Base-by-base conservation (phyloP, 2,113 vertebrate species). In the Alaudala cheleensis region DNA sequence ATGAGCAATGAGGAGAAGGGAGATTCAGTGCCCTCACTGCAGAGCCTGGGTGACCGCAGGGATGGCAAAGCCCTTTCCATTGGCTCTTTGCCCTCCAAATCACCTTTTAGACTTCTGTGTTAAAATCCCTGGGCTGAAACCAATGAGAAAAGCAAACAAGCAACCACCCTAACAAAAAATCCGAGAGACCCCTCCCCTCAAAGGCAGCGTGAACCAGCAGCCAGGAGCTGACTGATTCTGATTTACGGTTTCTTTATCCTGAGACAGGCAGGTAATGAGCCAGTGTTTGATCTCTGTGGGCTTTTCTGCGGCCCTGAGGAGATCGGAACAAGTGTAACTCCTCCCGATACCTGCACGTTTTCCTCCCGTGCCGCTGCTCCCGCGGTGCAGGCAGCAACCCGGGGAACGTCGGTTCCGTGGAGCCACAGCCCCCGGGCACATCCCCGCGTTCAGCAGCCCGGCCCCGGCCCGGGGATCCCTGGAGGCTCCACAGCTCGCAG, bases 231-330 rank as follows among this genome's bases (percentile, higher is more conserved):
- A 31, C 57, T 34, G 81, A 20, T 31, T 50, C 42, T 81, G 94
- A 81, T 86, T 84, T 65, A 76, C 21, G 40, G 83, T 78, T 95
- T 94, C 86, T 93, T 93, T 95, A 64, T 58, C 91, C 79, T 86
- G 94, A 91, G 83, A 51, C 86, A 84, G 86, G 80, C 74, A 58
- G 78, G 82, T 64, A 60, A 78, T 18, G 86, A 88, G 39, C 60
- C 42, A 3, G 23, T 10, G 66, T 42, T 31, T 57, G 84, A 50
- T 58, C 91, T 72, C 87, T 26, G 29, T 21, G 81, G 74, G 84
- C 70, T 77, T 61, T 64, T 74, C 71, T 11, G 91, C 49, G 64
- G 80, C 62, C 73, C 66, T 1, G 34, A 61, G 87, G 53, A 90
- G 72, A 71, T 31, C 69, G 39, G 54, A 94, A 37, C 60, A 3